phyloP scores from a whole-genome alignment of 2,888 invertebrate species.

The Ommatoiulus sabulosus region DNA sequence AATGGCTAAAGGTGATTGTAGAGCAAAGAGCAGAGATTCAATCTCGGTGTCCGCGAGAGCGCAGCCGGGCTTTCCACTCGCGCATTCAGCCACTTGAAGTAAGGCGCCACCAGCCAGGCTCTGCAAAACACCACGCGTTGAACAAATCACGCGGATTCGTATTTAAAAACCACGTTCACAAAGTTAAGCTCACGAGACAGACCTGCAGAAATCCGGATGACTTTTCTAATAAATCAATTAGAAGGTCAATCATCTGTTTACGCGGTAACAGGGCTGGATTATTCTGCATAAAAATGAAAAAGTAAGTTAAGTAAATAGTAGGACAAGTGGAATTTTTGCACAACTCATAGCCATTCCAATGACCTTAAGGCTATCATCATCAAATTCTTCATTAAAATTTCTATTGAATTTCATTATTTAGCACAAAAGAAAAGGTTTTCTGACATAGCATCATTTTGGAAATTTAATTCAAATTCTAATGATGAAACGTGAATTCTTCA shows the following conservation, averaged over 20 bases:
- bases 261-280: constrained; percentile 85
- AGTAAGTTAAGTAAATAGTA: constrained; percentile 42
- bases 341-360: too few relatives aligned
- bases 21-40: constrained; percentile 78
- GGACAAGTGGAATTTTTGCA: too few relatives aligned
- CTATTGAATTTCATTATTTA: too few relatives aligned
- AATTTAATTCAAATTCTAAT: too few relatives aligned
- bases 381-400: too few relatives aligned
- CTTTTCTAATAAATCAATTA: constrained; percentile 79
- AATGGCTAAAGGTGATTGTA: constrained; percentile 78
- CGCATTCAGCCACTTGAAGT: constrained; percentile 81
- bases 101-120: constrained; percentile 83
- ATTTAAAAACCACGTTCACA: neutral
- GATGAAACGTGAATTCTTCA: too few relatives aligned
- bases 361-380: too few relatives aligned
- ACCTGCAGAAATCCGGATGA: constrained; percentile 57
- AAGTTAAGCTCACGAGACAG: neutral
- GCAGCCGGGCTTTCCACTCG: constrained; percentile 77
- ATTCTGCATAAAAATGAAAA: constrained; percentile 67
- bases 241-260: constrained; percentile 82
- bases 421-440: too few relatives aligned
- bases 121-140: constrained; percentile 66
- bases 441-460: too few relatives aligned
- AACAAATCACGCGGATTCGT: neutral
- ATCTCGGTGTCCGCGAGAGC: constrained; percentile 79